phyloP scores from a whole-genome alignment of 2,888 invertebrate species.

The Tipula helvola region DNA sequence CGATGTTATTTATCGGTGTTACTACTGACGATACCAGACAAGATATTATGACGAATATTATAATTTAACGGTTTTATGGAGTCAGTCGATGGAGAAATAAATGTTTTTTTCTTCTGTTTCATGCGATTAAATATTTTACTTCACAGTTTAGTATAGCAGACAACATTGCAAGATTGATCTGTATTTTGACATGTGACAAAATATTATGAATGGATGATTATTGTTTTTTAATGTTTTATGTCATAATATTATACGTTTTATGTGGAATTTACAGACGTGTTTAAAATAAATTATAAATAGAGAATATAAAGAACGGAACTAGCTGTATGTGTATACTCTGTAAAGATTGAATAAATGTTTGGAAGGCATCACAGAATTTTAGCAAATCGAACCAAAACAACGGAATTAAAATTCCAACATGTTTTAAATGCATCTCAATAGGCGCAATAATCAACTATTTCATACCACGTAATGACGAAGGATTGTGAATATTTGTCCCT shows the following conservation, averaged over 20 bases:
- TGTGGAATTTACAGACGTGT: background rate
- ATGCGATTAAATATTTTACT: background rate
- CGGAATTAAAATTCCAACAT: too few species aligned
- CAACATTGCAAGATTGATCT: background rate
- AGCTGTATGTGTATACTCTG: too few species aligned
- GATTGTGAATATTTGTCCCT: too few species aligned
- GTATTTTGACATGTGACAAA: background rate
- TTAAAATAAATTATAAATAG: background rate
- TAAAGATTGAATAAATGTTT: too few species aligned
- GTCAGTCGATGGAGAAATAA: background rate
- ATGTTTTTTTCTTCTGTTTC: background rate
- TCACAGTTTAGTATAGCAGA: background rate
- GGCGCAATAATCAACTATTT: too few species aligned
- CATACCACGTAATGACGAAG: too few species aligned
- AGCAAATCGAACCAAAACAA: too few species aligned
- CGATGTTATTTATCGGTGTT: background rate
- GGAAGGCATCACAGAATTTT: too few species aligned
- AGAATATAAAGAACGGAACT: too few species aligned
- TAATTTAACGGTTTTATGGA: background rate
- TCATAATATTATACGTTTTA: background rate
- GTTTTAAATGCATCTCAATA: too few species aligned
- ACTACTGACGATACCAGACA: background rate
- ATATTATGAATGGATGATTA: background rate
- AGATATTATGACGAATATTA: background rate
- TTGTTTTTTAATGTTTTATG: background rate